These are phyloP conservation scores for Himalopsyche anomala DNA, from an alignment of 2,888 invertebrate species.

Conservation along the genomic window DNA sequence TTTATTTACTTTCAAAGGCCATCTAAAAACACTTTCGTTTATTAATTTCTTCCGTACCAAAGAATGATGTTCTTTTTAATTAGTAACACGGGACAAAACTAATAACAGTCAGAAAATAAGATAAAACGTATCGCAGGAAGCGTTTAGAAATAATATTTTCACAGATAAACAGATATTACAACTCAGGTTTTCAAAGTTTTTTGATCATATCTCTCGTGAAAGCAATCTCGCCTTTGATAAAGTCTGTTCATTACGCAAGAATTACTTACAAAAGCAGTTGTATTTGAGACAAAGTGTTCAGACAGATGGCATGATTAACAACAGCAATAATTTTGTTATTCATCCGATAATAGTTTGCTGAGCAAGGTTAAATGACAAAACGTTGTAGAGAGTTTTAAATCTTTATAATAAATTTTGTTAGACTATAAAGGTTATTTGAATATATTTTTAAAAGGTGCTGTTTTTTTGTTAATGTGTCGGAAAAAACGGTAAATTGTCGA, in stretches of 20 bases:
- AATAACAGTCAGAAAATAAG: conserved; percentile 20
- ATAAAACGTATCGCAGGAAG: background rate
- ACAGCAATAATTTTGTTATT: too few relatives aligned
- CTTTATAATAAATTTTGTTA: too few relatives aligned
- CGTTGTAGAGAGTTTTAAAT: too few relatives aligned
- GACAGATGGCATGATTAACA: too few relatives aligned
- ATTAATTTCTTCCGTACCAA: background rate
- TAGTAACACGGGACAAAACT: background rate
- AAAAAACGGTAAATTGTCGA: too few relatives aligned
- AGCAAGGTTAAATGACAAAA: too few relatives aligned
- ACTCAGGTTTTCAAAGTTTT: background rate
- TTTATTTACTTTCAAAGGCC: background rate
- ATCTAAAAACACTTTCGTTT: background rate
- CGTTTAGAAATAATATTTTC: background rate
- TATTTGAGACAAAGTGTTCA: background rate
- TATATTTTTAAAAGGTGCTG: too few relatives aligned
- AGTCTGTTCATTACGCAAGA: background rate
- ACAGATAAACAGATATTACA: background rate
- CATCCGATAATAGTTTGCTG: too few relatives aligned
- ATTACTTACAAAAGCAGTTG: background rate
- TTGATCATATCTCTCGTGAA: conserved; percentile 1
- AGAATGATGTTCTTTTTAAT: background rate
- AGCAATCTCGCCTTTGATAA: background rate
- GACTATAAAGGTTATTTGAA: too few relatives aligned
- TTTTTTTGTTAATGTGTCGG: too few relatives aligned